A percentile compares a stretch with the other conserved stretches of the same genome.
phyloP scores from a whole-genome alignment of 2,888 invertebrate genomes.

The Rhyacophila evoluta region DNA sequence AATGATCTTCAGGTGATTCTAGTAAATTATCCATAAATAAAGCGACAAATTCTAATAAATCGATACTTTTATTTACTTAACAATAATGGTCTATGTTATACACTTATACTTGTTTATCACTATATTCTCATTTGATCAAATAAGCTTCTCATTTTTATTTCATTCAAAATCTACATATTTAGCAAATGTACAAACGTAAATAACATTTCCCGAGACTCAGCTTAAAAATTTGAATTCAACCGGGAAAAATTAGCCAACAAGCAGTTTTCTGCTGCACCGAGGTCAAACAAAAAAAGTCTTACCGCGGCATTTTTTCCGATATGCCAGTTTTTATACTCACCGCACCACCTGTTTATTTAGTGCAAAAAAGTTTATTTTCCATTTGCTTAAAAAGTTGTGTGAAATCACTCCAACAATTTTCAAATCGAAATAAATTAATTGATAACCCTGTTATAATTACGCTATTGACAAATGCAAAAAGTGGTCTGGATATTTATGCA shows the following conservation, averaged over 20 bases:
- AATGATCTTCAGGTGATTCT: too few species aligned
- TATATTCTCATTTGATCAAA: too few species aligned
- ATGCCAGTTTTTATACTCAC: not conserved
- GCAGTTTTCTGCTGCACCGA: slow-evolving; percentile 5
- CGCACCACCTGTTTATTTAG: not conserved
- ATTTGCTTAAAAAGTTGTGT: not conserved
- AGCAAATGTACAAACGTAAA: not conserved
- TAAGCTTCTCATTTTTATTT: not conserved
- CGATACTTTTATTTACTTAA: too few species aligned
- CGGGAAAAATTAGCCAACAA: not conserved
- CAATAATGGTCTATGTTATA: too few species aligned
- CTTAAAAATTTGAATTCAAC: not conserved
- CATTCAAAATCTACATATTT: not conserved
- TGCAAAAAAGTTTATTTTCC: not conserved
- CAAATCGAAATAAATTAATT: too few species aligned
- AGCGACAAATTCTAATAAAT: too few species aligned
- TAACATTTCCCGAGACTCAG: not conserved
- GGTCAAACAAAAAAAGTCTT: slow-evolving; percentile 14
- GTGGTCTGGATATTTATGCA: too few species aligned
- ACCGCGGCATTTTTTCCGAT: not conserved
- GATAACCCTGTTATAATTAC: too few species aligned
- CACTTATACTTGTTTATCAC: too few species aligned
- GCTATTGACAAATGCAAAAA: too few species aligned
- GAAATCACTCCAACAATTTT: too few species aligned
- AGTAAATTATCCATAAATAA: too few species aligned